Conservation (phyloP, 2,888 invertebrate species). For the Koerneria pararmatus region DNA sequence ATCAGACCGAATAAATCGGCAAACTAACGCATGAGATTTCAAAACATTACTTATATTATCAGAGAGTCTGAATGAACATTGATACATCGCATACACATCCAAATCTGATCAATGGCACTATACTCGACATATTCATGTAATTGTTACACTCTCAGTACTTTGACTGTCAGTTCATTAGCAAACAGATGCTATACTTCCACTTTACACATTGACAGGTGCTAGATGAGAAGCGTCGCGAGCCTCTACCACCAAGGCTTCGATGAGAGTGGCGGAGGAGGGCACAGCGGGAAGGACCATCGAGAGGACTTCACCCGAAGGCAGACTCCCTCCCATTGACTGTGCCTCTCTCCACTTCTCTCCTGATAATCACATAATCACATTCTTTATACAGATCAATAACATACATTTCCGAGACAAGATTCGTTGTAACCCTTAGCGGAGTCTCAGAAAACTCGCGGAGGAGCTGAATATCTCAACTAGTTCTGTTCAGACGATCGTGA, state of each 20-base stretch:
- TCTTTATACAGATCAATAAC: slow-evolving; percentile 6
- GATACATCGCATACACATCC: too few species aligned
- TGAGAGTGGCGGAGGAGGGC: slow-evolving; percentile 38
- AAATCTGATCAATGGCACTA: too few species aligned
- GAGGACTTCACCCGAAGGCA: slow-evolving; percentile 46
- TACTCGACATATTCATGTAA: too few species aligned
- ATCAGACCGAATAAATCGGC: too few species aligned
- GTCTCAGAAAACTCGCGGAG: too few species aligned
- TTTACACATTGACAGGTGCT: slow-evolving; percentile 36
- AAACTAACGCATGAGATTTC: too few species aligned
- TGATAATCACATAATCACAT: slow-evolving; percentile 43
- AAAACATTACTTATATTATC: too few species aligned
- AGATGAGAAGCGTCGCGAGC: slow-evolving; percentile 33
- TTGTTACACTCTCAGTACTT: too few species aligned
- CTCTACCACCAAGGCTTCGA: slow-evolving; percentile 32
- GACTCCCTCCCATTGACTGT: slow-evolving; percentile 55
- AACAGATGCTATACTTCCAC: background rate
- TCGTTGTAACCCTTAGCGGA: background rate
- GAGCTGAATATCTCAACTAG: too few species aligned
- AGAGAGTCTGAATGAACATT: too few species aligned
- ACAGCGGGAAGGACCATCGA: slow-evolving; percentile 42
- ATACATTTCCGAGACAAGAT: background rate
- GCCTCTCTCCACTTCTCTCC: slow-evolving; percentile 54
- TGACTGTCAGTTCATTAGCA: too few species aligned
- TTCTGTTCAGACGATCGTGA: too few species aligned